These are phyloP conservation scores for Heliangelus exortis DNA, from an alignment of 2,797 vertebrate species.

Conservation along the genomic window DNA sequence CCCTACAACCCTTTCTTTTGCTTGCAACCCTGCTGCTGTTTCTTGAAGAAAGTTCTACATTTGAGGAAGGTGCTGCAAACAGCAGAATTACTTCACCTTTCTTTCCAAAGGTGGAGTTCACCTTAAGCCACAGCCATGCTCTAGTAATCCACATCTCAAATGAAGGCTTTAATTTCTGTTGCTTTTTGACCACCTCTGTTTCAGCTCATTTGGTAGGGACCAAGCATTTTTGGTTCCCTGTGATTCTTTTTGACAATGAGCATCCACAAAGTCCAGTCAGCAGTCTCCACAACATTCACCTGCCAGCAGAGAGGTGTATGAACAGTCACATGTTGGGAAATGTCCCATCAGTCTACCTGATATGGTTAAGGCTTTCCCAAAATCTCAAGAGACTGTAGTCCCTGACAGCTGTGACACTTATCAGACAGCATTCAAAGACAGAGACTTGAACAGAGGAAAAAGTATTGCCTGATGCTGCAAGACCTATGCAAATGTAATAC, in stretches of 20 bases:
- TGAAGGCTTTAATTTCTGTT: not conserved
- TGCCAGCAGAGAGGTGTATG: not conserved
- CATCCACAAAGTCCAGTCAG: not conserved
- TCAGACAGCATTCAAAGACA: not conserved
- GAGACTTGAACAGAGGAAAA: not conserved
- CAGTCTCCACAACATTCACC: not conserved
- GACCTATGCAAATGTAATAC: not conserved
- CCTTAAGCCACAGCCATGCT: not conserved
- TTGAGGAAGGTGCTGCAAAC: not conserved
- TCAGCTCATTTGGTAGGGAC: not conserved
- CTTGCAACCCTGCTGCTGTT: not conserved
- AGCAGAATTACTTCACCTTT: not conserved
- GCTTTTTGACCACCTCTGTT: not conserved
- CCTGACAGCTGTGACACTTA: not conserved
- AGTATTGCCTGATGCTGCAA: not conserved
- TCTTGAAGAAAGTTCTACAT: not conserved
- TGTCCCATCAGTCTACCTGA: not conserved
- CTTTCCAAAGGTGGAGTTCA: not conserved
- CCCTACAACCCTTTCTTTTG: not conserved
- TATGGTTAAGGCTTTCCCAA: not conserved
- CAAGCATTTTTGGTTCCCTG: not conserved
- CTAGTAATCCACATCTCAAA: not conserved
- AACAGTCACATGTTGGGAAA: not conserved
- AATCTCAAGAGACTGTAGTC: not conserved
- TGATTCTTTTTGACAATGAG: not conserved